Evolutionary conservation across 2,113 vertebrate genomes (phyloP), one percentile per base, ranked within the genome.

Genomic region (Shinisaurus crocodilurus): DNA sequence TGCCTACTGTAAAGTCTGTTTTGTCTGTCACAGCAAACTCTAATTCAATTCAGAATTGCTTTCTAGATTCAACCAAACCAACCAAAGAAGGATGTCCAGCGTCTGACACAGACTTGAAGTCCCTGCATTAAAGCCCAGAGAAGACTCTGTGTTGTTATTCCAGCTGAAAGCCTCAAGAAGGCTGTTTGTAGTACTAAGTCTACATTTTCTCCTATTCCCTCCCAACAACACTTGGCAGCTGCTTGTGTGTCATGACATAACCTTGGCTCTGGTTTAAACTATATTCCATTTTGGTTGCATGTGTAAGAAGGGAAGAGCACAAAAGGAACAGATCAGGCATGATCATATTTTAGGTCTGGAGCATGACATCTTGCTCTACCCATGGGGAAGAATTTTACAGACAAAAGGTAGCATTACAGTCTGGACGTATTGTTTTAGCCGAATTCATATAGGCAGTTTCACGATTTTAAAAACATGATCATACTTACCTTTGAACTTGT

Each of bases 1-100:
- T 97, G 95, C 95, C 94, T 97, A 97, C 94, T 94, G 91, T 96
- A 96, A 96, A 97, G 93, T 96, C 93, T 97, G 93, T 95, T 97
- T 96, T 96, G 91, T 96, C 96, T 96, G 93, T 95, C 93, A 95
- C 88, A 95, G 94, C 96, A 97, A 95, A 96, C 91, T 96, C 92
- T 96, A 97, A 96, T 96, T 96, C 94, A 97, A 95, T 93, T 80
- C 90, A 96, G 96, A 97, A 97, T 97, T 95, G 93, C 95, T 96
- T 96, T 95, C 92, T 92, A 92, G 92, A 96, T 95, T 94, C 90
- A 97, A 91, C 90, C 85, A 93, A 45, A 85, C 48, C 91, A 95
- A 80, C 90, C 91, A 96, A 50, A 82, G 88, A 95, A 95, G 81
- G 54, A 40, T 90, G 76, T 88, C 45, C 80, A 86, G 75, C 67